Conservation (phyloP, 2,888 invertebrate genomes). For the Euclidia mi region DNA sequence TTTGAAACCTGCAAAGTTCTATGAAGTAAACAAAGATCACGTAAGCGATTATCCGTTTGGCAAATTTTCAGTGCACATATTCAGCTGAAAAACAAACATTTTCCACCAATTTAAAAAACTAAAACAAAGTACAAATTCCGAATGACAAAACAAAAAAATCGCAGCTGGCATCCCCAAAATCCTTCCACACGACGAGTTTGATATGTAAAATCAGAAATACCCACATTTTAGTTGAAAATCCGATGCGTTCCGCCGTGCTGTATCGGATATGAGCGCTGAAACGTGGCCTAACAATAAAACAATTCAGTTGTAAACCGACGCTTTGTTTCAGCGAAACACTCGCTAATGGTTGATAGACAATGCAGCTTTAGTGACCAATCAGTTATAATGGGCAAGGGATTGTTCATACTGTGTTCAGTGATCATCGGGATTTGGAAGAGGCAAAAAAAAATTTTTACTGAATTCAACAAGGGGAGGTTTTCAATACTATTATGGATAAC, state of each 20-base stretch:
- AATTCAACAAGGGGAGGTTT: no score
- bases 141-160: conserved; percentile 3
- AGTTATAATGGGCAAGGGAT: background rate
- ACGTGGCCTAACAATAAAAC: conserved; percentile 37
- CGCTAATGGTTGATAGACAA: conserved; percentile 35
- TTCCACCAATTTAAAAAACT: no score
- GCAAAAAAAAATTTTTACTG: no score
- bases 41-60: no score
- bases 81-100: no score
- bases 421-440: no score
- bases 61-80: no score
- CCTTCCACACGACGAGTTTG: conserved; percentile 7
- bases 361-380: conserved; percentile 27
- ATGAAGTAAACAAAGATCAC: no score
- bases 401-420: no score
- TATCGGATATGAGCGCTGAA: conserved; percentile 11
- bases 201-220: conserved; percentile 32
- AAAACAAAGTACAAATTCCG: background rate
- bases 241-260: conserved; percentile 7
- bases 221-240: conserved; percentile 34
- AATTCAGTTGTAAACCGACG: conserved; percentile 51
- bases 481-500: no score
- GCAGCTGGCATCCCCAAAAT: conserved; percentile 9
- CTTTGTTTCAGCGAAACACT: conserved; percentile 41
- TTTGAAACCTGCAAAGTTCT: no score